Base-by-base conservation (phyloP, 2,888 invertebrate genomes). In the Watsonalla binaria region DNA sequence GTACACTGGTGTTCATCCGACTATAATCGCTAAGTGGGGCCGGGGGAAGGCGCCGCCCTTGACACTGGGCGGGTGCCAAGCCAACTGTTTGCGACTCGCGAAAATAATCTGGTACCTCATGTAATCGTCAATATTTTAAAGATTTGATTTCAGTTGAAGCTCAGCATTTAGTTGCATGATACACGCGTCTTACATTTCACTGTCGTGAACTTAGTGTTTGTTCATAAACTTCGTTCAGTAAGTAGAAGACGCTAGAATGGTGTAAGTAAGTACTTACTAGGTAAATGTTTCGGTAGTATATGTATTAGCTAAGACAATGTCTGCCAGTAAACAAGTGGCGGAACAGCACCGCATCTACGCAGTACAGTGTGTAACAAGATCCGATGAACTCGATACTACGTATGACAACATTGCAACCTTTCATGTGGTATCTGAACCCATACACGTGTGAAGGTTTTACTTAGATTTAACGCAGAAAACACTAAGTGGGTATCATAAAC, bases 21-120 rank as follows among this genome's bases (percentile, higher is more conserved):
- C 55, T 55, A 58, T 60, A 64, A 55, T 62, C 61, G 66, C 61
- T 58, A 58, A 65, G 60, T 62, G 64, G 54, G 67, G 66, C 59
- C 65, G 63, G 70, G 63, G 74, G 66, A n/a, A 67, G 74, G 73
- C 68, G 74, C 67, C 76, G 84, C 72, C 85, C 86, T 87, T 88
- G 87, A 83, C 85, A 82, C 77, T 81, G 78, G 68, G 61, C 60
- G 70, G 68, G 68, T 69, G 72, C 68, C 68, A 74, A 72, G 62
- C 67, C n/a, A n/a, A n/a, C n/a, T n/a, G 61, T 68, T 68, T 65
- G 68, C 74, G 78, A 79, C 79, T 77, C 79, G 81, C 78, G 68
- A 77, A 77, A 78, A 76, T 70, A 64, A 59, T 57, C 62, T 56
- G 51, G 56, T 55, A 56, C 51, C 56, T 55, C 39, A 53, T 53